Percentiles rank a stretch among this genome's conserved stretches.
Conservation (phyloP, 2,797 vertebrate species). For the Catostomus latipinnis region DNA sequence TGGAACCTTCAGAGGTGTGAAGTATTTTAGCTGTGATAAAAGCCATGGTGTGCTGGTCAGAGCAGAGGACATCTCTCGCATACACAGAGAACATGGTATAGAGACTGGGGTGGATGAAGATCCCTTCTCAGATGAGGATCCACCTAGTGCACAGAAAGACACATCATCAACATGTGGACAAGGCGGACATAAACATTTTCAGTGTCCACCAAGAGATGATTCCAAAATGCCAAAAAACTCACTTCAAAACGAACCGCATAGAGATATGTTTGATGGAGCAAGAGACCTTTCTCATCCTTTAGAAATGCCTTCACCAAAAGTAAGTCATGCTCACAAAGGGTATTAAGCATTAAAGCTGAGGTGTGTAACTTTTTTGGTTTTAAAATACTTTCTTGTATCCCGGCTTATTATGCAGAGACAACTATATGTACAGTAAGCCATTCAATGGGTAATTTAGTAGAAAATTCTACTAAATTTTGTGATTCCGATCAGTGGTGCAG, state of each 20-base stretch:
- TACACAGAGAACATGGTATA: constrained; percentile 32
- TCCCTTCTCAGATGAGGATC: constrained; percentile 55
- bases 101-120: constrained; percentile 54
- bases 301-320: neutral
- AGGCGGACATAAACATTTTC: constrained; percentile 30
- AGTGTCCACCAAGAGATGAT: constrained; percentile 9
- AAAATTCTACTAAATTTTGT: no score
- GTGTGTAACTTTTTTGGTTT: no score
- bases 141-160: constrained; percentile 1
- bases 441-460: no score
- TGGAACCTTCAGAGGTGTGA: constrained; percentile 68
- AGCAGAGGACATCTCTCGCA: constrained; percentile 66
- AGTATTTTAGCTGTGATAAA: constrained; percentile 70
- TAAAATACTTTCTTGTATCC: no score
- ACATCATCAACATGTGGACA: constrained; percentile 33
- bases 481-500: no score
- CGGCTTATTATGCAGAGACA: no score
- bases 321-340: constrained; percentile 5
- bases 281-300: neutral
- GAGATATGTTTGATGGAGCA: constrained; percentile 22
- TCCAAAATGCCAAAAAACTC: constrained; percentile 37
- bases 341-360: neutral
- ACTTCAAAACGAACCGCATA: constrained; percentile 12
- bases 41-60: constrained; percentile 69
- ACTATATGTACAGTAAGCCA: no score